phyloP scores from a whole-genome alignment of 2,888 invertebrate species.

The Cerastis rubricosa region DNA sequence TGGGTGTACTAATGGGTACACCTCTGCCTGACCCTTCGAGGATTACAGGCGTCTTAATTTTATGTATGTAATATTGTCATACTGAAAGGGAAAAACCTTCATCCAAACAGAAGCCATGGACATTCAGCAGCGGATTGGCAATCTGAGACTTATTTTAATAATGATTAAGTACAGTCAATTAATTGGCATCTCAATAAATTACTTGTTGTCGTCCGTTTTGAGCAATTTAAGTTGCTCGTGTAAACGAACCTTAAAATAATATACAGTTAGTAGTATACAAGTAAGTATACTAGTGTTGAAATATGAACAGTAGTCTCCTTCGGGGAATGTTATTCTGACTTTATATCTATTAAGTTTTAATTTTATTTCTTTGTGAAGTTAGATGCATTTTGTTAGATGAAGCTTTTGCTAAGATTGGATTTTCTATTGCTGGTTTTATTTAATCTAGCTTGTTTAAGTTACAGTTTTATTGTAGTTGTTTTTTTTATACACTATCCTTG shows the following conservation, averaged over 20 bases:
- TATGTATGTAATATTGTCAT: background rate
- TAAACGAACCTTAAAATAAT: slow-evolving; percentile 7
- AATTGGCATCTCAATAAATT: background rate
- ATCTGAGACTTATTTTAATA: background rate
- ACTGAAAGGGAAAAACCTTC: background rate
- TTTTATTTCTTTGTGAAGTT: slow-evolving; percentile 21
- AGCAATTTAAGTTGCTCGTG: slow-evolving; percentile 23
- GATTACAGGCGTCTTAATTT: no score
- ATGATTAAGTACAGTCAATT: background rate
- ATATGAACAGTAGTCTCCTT: slow-evolving; percentile 20
- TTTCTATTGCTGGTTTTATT: background rate
- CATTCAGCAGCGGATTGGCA: background rate
- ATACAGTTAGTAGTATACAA: background rate
- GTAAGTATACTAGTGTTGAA: slow-evolving; percentile 8
- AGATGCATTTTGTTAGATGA: background rate
- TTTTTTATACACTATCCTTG: background rate
- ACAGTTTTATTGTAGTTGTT: background rate
- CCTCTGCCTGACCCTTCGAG: no score
- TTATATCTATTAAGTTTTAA: slow-evolving; percentile 25
- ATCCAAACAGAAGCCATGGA: no score
- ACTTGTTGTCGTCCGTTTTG: background rate
- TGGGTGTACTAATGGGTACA: no score
- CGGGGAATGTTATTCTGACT: slow-evolving; percentile 25
- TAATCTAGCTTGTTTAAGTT: background rate
- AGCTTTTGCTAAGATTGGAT: background rate